Conservation (phyloP, 2,888 invertebrate genomes). For the Allygus modestus region DNA sequence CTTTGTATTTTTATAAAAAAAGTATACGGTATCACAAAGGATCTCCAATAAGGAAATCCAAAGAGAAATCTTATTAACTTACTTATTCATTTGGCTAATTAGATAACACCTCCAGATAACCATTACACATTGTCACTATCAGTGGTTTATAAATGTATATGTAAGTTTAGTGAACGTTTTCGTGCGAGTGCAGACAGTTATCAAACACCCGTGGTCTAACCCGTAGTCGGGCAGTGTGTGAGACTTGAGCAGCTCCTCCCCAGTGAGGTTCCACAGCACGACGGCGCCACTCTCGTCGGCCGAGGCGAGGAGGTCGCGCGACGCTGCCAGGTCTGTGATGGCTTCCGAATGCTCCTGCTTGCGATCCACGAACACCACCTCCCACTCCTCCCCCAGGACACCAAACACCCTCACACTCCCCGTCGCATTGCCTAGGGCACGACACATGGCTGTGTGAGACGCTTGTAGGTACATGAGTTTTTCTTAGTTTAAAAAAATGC, state of each 20-base stretch:
- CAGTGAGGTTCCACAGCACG: slow-evolving; percentile 70
- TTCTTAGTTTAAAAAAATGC: too few relatives aligned
- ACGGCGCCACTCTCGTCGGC: slow-evolving; percentile 71
- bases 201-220: slow-evolving; percentile 56
- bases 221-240: slow-evolving; percentile 68
- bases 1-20: too few relatives aligned
- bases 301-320: slow-evolving; percentile 70
- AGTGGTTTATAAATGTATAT: too few relatives aligned
- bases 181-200: too few relatives aligned
- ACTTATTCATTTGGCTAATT: too few relatives aligned
- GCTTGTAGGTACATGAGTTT: too few relatives aligned
- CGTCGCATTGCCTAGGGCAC: slow-evolving; percentile 69
- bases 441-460: background rate
- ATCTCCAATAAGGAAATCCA: too few relatives aligned
- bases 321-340: slow-evolving; percentile 69
- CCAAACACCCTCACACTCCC: slow-evolving; percentile 70
- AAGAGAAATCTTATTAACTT: too few relatives aligned
- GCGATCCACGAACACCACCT: slow-evolving; percentile 70
- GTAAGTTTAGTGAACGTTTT: too few relatives aligned
- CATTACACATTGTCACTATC: too few relatives aligned
- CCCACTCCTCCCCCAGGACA: slow-evolving; percentile 68
- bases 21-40: too few relatives aligned
- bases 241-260: slow-evolving; percentile 69
- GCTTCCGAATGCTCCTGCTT: slow-evolving; percentile 70
- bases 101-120: too few relatives aligned